These are phyloP conservation scores for Hippocampus guttulatus DNA, from an alignment of 2,113 vertebrate species.

Conservation along the genomic window DNA sequence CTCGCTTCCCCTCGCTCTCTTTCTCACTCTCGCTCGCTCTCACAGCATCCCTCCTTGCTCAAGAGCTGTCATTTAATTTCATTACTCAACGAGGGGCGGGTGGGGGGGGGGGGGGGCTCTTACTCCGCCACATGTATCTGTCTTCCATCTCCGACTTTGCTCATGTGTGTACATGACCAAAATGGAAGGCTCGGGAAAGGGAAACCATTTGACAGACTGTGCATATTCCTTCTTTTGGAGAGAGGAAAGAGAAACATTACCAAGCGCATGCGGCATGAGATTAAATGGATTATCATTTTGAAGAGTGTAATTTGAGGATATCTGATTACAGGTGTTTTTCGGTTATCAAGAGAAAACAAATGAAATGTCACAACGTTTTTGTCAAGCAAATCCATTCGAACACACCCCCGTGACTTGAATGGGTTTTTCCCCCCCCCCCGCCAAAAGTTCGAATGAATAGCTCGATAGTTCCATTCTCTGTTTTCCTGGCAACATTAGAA, in stretches of 20 bases:
- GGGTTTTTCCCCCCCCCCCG: neutral
- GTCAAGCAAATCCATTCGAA: neutral
- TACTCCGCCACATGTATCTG: conserved; percentile 54
- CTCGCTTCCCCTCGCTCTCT: neutral
- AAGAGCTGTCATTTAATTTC: conserved; percentile 75
- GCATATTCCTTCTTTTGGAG: neutral
- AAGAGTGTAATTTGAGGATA: neutral
- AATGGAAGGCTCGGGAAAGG: conserved; percentile 5
- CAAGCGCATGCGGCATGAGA: neutral
- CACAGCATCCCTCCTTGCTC: conserved; percentile 36
- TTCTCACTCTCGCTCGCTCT: conserved; percentile 12
- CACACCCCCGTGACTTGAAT: neutral
- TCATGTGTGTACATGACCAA: conserved; percentile 23
- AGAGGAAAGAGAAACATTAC: neutral
- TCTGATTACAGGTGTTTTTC: neutral
- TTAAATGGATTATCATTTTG: neutral
- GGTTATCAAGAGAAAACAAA: neutral
- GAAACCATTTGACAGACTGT: neutral
- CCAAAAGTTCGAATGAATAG: neutral
- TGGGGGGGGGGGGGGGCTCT: conserved; percentile 46
- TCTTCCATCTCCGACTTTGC: conserved; percentile 37
- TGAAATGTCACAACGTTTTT: neutral
- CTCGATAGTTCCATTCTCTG: conserved; percentile 20
- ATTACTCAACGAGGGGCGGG: conserved; percentile 58
- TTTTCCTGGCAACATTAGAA: conserved; percentile 13